Base-by-base conservation (phyloP, 2,888 invertebrate species). In the Thymelicus acteon region DNA sequence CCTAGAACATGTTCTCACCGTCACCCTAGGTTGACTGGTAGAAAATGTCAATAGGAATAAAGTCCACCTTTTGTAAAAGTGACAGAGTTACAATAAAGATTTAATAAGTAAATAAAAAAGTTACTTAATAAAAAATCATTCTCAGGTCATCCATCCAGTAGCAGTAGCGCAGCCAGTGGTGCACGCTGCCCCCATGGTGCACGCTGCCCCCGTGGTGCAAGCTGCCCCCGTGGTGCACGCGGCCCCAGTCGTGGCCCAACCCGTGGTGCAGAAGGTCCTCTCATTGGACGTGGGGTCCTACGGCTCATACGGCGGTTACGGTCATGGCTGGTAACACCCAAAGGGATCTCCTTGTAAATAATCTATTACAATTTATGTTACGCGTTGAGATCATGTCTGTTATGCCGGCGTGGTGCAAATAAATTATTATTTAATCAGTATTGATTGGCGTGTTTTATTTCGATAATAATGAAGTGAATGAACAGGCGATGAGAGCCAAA, bases 371-470 rank as follows among this genome's bases (percentile, higher is more conserved):
- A 69, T 72, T 77, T 57, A 72, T 72, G 79, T 76, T 82, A 84
- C 83, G 86, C 86, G 89, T 91, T 88, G 83, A 91, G 89, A 87
- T 91, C 88, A 84, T 82, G 87, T 89, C 88, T 86, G 86, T 83
- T 75, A 74, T 82, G 81, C 84, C 84, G 78, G 79, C 83, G 83
- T 83, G 81, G 85, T 85, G 79, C 86, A 84, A 87, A 89, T 89
- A 88, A 91, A 80, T 70, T 80, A 80, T 78, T 79, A 39, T 77
- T 73, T 78, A 72, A 80, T 85, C 86, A 84, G 82, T 85, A 84
- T 80, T 86, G 78, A 80, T 72, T 72, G 76, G 79, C 79, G 74
- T 72, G 73, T 80, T 77, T 76, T 65, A 65, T 77, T 76, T 60
- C 3, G 31, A 31, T 31, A 31, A 31, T 31, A 31, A 31, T 31